phyloP scores from a whole-genome alignment of 1,140 invertebrate species.

The Zaprionus inermis region DNA sequence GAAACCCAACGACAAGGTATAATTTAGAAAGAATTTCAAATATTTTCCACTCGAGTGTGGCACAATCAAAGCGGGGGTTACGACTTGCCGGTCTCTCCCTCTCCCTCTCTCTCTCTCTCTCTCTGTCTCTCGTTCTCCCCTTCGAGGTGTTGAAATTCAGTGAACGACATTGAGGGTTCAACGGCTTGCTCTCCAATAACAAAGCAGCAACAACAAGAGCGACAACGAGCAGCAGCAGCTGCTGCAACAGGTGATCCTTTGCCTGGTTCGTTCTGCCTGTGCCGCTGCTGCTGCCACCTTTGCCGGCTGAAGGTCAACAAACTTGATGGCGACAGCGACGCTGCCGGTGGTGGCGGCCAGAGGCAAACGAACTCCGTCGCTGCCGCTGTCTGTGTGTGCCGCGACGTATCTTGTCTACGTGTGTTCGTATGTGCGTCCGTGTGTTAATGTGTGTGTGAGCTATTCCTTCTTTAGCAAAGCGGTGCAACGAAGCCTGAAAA shows the following conservation, averaged over 20 bases:
- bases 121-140: not conserved
- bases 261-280: conserved; percentile 24
- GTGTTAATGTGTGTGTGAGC: conserved; percentile 25
- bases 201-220: not conserved
- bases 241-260: conserved; percentile 78
- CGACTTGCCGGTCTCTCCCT: conserved; percentile 13
- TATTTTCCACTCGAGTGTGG: conserved; percentile 4
- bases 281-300: conserved; percentile 19
- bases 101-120: conserved; percentile 2
- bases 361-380: conserved; percentile 65
- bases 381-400: conserved; percentile 1
- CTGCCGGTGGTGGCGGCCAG: conserved; percentile 38
- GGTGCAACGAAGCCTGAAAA: conserved; percentile 71
- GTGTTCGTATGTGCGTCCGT: not conserved
- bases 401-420: not conserved
- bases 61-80: conserved; percentile 33
- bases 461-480: conserved; percentile 52
- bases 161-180: conserved; percentile 52
- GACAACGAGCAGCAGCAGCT: conserved; percentile 49
- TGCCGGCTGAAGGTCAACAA: conserved; percentile 75
- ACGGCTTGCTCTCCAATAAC: conserved; percentile 30
- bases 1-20: not conserved
- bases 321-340: conserved; percentile 66
- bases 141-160: conserved; percentile 31
- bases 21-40: conserved; percentile 21